Percentiles rank a stretch among this genome's conserved stretches.
Conservation (phyloP, 2,113 vertebrate species). For the Odontesthes bonariensis region DNA sequence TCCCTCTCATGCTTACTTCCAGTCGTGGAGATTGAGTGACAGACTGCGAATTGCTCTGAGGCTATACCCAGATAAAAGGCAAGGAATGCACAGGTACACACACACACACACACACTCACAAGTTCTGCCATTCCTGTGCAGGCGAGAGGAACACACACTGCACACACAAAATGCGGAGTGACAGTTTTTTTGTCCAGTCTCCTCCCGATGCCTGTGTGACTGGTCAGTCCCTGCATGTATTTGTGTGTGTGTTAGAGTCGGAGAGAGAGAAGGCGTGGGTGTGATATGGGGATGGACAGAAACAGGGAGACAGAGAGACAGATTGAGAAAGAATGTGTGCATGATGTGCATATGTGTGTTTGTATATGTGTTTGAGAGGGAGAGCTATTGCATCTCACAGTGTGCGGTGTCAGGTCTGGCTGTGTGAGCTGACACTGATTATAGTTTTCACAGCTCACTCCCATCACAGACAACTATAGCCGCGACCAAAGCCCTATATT, state of each 20-base stretch:
- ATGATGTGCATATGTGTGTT: conserved; percentile 45
- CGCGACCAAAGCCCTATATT: conserved; percentile 75
- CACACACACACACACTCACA: conserved; percentile 60
- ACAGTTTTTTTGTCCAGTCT: conserved; percentile 76
- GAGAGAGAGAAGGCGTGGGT: conserved; percentile 30
- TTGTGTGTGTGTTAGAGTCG: conserved; percentile 21
- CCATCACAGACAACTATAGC: conserved; percentile 79
- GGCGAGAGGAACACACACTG: conserved; percentile 62
- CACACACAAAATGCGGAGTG: conserved; percentile 64
- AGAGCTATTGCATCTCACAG: conserved; percentile 73
- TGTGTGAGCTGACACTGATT: conserved; percentile 84
- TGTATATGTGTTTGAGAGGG: conserved; percentile 53
- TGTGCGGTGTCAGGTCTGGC: conserved; percentile 80
- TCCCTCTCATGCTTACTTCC: conserved; percentile 59
- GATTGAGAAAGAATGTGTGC: conserved; percentile 50
- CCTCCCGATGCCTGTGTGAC: conserved; percentile 53
- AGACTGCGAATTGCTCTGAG: conserved; percentile 81
- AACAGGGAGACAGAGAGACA: conserved; percentile 44
- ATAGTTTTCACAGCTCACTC: conserved; percentile 81
- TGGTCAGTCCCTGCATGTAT: conserved; percentile 68
- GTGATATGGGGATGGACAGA: conserved; percentile 39
- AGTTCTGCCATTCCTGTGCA: conserved; percentile 51
- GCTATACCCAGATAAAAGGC: conserved; percentile 79
- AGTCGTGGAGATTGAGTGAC: conserved; percentile 76
- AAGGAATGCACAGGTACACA: conserved; percentile 63